These are phyloP conservation scores for Nothocercus nigrocapillus DNA, from an alignment of 2,113 vertebrate species.

Conservation along the genomic window DNA sequence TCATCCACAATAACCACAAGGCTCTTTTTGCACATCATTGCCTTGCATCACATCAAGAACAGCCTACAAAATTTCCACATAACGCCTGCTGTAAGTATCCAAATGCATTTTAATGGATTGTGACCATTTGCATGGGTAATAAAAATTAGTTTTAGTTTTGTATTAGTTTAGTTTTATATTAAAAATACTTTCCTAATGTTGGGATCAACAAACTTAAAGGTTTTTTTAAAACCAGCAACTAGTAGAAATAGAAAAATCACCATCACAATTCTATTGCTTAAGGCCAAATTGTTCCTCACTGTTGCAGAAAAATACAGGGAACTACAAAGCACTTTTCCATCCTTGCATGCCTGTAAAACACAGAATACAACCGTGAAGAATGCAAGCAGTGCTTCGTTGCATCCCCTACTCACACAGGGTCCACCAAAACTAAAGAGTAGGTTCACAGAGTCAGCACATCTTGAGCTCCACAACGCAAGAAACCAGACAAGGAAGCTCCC, in stretches of 20 bases:
- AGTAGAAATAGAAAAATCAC: accelerated
- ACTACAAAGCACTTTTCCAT: neutral
- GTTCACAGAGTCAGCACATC: neutral
- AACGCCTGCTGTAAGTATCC: neutral
- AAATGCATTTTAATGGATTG: neutral
- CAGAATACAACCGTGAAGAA: neutral
- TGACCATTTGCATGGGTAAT: neutral
- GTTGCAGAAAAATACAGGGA: neutral
- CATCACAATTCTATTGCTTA: neutral
- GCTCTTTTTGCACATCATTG: neutral
- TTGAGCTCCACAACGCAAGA: neutral
- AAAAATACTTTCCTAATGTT: neutral
- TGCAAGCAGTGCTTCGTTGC: neutral
- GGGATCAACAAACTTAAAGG: neutral
- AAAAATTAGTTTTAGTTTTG: neutral
- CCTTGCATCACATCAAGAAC: neutral
- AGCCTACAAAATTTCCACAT: neutral
- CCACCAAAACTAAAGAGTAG: neutral
- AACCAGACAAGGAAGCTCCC: neutral
- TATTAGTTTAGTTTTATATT: neutral
- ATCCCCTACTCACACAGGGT: neutral
- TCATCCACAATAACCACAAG: neutral
- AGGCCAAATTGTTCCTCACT: neutral
- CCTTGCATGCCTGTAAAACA: neutral
- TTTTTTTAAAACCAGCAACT: neutral